Conservation (phyloP, 2,113 vertebrate species). For the Pollimyrus isidori region DNA sequence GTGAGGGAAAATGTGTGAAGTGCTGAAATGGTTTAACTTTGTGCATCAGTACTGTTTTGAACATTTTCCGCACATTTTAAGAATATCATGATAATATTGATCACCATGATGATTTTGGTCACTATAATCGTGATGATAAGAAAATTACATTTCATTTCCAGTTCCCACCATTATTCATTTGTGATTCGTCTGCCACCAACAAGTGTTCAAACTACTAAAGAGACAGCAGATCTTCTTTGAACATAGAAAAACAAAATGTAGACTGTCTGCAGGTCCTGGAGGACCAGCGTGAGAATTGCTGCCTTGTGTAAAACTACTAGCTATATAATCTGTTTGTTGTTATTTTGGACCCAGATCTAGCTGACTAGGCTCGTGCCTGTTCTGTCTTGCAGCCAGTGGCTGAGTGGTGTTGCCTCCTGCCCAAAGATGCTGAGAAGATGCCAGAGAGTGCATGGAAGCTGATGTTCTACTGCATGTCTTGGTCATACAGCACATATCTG, state of each 20-base stretch:
- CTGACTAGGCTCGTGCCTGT: not conserved
- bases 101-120: not conserved
- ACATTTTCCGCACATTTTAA: not conserved
- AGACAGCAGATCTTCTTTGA: not conserved
- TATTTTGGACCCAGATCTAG: not conserved
- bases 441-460: slow-evolving; percentile 97
- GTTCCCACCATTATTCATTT: not conserved
- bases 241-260: not conserved
- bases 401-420: slow-evolving; percentile 69
- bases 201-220: not conserved
- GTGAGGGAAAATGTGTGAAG: too few relatives aligned
- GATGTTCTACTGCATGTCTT: slow-evolving; percentile 82
- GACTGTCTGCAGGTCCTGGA: not conserved
- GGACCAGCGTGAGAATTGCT: not conserved
- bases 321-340: not conserved
- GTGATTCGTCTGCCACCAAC: not conserved
- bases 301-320: not conserved
- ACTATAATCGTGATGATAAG: not conserved
- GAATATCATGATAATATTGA: not conserved
- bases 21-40: too few relatives aligned
- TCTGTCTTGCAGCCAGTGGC: slow-evolving; percentile 70
- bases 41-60: not conserved
- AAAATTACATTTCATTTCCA: not conserved
- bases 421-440: slow-evolving; percentile 87
- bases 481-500: slow-evolving; percentile 85